Evolutionary conservation across 2,797 vertebrate genomes (phyloP), one percentile per base, ranked within the genome.

Genomic region (Peromyscus nudipes): DNA sequence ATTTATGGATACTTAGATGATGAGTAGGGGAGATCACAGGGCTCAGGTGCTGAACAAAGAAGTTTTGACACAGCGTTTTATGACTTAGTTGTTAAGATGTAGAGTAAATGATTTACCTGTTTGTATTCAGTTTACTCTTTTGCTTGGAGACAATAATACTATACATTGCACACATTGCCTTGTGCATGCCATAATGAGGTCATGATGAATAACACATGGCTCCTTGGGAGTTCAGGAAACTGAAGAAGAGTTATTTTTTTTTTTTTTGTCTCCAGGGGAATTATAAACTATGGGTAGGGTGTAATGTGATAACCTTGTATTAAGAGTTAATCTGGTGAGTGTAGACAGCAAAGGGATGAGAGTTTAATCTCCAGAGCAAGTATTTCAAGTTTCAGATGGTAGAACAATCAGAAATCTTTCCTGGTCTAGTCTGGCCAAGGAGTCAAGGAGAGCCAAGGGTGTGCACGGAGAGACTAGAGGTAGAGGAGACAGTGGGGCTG

Each of bases 221-320:
- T 82, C 71, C 67, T n/a, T 34, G 60, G 29, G 8, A 83, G 17
- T 21, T 91, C 43, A 34, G 11, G 55, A 60, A 87, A 27, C 34
- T 76, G n/a, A 4, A 21, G 21, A 73, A 89, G 52, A 43, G 23
- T 49, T 65, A 7, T 4, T 40, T 73, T 52, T 49, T 52, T 65
- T 8, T 3, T n/a, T 73, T 55, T 87, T 85, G 2, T 86, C 64
- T 52, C 31, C 31, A 43, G 0, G 57, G 34, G 62, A 82, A 93
- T 71, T 87, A 34, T 82, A 29, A 83, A 93, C 25, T 4, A 6
- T 31, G 88, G 29, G 23, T 34, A 89, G 31, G 73, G 3, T 21
- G 23, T 17, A 85, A 91, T 91, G 86, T 17, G 85, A 84, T 69
- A 80, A 75, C 17, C 65, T 91, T 93, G 75, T 79, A 91, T 86